Base-by-base conservation (phyloP, 2,888 invertebrate species). In the Gisinianus flammeolus region DNA sequence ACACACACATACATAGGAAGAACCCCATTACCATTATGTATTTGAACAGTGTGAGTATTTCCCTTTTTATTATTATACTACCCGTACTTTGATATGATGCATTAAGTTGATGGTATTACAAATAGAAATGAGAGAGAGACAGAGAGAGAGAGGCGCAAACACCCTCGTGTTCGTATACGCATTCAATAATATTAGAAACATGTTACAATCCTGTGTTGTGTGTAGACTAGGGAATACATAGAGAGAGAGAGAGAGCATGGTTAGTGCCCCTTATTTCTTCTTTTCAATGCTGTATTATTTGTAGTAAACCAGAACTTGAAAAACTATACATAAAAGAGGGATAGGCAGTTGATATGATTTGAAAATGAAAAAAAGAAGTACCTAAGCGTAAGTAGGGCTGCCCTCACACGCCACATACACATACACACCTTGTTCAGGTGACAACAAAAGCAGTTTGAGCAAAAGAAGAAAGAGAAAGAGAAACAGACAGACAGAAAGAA, bases 321-420 rank as follows among this genome's bases (percentile, higher is more conserved):
- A 44, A 44, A 44, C 16, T 44, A 44, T n/a, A n/a, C n/a, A n/a
- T 68, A 30, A 68, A 8, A n/a, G 22, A 22, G 35, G 44, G 44
- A 44, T 44, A 44, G 16, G 19, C n/a, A 68, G 68, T 68, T 33
- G 68, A 68, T 33, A 68, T 62, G 68, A 68, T 68, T 68, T 68
- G 44, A 52, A 54, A 52, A 10, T 44, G 28, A 35, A 26, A 58
- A 31, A 75, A 68, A 75, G 35, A 68, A 58, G 67, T 54, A 75
- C 31, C 52, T 67, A 33, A 67, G 75, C 22, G 31, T 67, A 54
- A 68, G 76, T 67, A 67, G 67, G 68, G 76, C 76, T 58, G 76
- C 58, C 52, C 58, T 68, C 68, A 68, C 68, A 54, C 75, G 44
- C 19, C 44, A 44, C 44, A 19, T 19, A 70, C 70, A 70, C 52